Percentiles rank a stretch among this genome's conserved stretches.
These are phyloP conservation scores for Fregata magnificens DNA, from an alignment of 2,113 vertebrate species.

Conservation along the genomic window DNA sequence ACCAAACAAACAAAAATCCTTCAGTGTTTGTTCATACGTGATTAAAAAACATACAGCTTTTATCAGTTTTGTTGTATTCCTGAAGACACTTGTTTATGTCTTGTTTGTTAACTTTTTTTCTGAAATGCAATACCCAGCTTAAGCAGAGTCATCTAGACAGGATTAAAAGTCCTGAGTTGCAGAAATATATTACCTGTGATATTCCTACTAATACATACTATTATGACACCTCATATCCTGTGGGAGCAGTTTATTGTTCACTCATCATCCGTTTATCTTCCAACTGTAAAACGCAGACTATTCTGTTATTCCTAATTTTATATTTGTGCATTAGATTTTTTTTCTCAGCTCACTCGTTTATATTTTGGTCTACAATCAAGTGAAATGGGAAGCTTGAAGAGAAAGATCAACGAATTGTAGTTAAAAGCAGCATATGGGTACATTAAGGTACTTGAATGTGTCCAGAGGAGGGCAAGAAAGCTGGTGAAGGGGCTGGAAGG, in stretches of 20 bases:
- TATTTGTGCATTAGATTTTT: background rate
- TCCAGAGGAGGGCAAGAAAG: background rate
- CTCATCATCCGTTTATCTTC: background rate
- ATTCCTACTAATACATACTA: background rate
- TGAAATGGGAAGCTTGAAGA: background rate
- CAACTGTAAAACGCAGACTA: background rate
- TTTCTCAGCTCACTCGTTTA: background rate
- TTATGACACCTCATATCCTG: background rate
- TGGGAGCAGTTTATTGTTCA: background rate
- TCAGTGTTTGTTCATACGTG: accelerated
- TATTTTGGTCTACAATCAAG: background rate
- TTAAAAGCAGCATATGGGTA: background rate
- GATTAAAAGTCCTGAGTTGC: background rate
- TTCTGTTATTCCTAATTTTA: background rate
- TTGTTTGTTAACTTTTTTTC: background rate
- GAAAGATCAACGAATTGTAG: background rate
- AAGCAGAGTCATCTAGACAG: background rate
- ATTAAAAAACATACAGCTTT: background rate
- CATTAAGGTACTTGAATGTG: background rate
- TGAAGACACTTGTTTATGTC: background rate
- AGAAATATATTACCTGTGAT: background rate
- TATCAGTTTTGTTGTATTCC: background rate
- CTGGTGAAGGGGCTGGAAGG: background rate
- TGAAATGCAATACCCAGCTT: background rate
- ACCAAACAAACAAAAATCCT: background rate